Conservation (phyloP, 2,888 invertebrate genomes). For the Hirtodrosophila cameraria region DNA sequence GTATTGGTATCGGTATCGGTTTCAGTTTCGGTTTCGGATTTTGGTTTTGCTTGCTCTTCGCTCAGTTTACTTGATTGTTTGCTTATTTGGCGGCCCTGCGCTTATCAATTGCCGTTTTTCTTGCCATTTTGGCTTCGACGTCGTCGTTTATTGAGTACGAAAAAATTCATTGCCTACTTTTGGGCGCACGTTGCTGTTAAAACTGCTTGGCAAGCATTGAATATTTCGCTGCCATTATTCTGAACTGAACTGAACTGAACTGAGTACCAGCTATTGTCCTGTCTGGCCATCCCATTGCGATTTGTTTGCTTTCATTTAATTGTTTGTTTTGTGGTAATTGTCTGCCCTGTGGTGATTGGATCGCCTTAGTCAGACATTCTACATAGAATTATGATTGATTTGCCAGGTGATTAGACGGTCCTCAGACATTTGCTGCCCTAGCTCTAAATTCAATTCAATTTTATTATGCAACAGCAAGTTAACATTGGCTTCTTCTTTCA, state of each 20-base stretch:
- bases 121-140: conserved; percentile 69
- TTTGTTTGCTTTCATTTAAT: conserved; percentile 64
- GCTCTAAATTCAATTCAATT: conserved; percentile 1
- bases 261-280: conserved; percentile 21
- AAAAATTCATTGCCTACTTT: conserved; percentile 59
- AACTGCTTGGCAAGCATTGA: conserved; percentile 48
- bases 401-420: conserved; percentile 30
- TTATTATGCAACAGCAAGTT: background rate
- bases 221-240: conserved; percentile 40
- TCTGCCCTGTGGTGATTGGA: conserved; percentile 67
- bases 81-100: conserved; percentile 70
- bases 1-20: conserved; percentile 19
- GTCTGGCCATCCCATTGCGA: background rate
- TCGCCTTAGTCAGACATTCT: conserved; percentile 29
- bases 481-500: background rate
- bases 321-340: conserved; percentile 75
- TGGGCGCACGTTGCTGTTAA: conserved; percentile 46
- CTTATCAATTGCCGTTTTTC: conserved; percentile 79
- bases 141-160: conserved; percentile 64
- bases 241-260: conserved; percentile 26
- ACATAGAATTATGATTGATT: conserved; percentile 57
- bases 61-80: conserved; percentile 66
- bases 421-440: background rate
- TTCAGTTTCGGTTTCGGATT: conserved; percentile 15
- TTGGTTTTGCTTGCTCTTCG: conserved; percentile 26